Base-by-base conservation (phyloP, 1,140 invertebrate species). In the Drosophila orosa region DNA sequence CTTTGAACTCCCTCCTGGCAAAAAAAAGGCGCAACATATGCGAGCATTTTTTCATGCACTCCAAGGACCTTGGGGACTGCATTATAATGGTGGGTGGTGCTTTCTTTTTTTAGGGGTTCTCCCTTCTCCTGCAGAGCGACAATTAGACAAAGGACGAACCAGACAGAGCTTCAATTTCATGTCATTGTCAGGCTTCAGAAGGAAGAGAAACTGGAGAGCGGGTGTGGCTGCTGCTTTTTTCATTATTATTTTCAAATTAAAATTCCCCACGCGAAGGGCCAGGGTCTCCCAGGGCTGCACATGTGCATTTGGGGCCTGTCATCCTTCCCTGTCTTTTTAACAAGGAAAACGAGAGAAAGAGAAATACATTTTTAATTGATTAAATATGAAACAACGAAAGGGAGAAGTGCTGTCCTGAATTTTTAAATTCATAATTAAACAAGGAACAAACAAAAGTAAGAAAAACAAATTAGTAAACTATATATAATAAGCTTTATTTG, bases 211-310 rank as follows among this genome's bases (percentile, higher is more conserved):
- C 17, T 48, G 71, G 29, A 50, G 65, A 40, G 62, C 33, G 54
- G 35, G 29, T 56, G 47, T 56, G 65, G 58, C 62, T 50, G 78
- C 60, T 55, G 78, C 56, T 62, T 75, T 82, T 82, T 48, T 81
- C 71, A 84, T 84, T 84, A 78, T 82, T 83, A 84, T 84, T 84
- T 85, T 80, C 37, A 80, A 84, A 84, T 84, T 85, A 84, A 84
- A 84, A 80, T 85, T 61, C 73, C 39, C 57, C 31, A 24, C 44
- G 44, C 29, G 44, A 69, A 39, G 15, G 59, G 25, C 27, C 35
- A 25, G 50, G 48, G 35, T 37, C 60, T 48, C 60, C 55, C 33
- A 63, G 66, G 58, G 47, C 59, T 80, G 69, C 78, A 79, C 60
- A 68, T 68, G 74, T 63, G 69, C 61, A 67, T 52, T 75, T 73